These are phyloP conservation scores for Eidolon dupreanum DNA, from an alignment of 2,797 vertebrate species.

Conservation along the genomic window DNA sequence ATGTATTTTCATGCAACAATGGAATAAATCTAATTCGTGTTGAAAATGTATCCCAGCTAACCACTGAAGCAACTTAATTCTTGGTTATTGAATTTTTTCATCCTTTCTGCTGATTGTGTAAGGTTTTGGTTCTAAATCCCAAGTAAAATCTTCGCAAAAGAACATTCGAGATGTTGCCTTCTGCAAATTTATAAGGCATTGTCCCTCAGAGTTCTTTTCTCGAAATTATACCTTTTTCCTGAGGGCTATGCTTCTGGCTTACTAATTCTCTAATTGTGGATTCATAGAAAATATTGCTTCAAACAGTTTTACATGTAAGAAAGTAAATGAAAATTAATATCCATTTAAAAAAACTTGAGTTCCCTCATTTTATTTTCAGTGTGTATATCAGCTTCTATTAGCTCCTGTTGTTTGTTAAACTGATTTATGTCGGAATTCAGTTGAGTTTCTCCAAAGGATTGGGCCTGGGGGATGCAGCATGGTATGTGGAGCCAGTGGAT, in stretches of 20 bases:
- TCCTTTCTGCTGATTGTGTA: conserved; percentile 48
- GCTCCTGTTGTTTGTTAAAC: conserved; percentile 18
- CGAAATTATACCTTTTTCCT: conserved; percentile 47
- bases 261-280: conserved; percentile 25
- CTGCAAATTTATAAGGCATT: conserved; percentile 34
- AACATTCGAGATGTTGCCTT: conserved; percentile 53
- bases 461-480: conserved; percentile 21
- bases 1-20: conserved; percentile 51
- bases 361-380: conserved; percentile 41
- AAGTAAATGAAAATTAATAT: conserved; percentile 57
- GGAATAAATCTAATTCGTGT: conserved; percentile 52
- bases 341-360: neutral
- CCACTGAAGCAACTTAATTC: conserved; percentile 44
- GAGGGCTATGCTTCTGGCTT: conserved; percentile 8
- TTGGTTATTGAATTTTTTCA: conserved; percentile 23
- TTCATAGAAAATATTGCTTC: conserved; percentile 50
- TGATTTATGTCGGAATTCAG: conserved; percentile 7
- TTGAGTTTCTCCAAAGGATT: neutral
- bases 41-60: conserved; percentile 25
- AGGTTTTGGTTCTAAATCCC: conserved; percentile 54
- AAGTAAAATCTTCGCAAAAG: conserved; percentile 55
- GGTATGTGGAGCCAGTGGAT: conserved; percentile 30
- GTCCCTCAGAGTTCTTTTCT: conserved; percentile 48
- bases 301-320: conserved; percentile 49
- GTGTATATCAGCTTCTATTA: neutral